Percentiles rank a stretch among this genome's conserved stretches.
These are phyloP conservation scores for Turnix velox DNA, from an alignment of 2,113 vertebrate species.

Conservation along the genomic window DNA sequence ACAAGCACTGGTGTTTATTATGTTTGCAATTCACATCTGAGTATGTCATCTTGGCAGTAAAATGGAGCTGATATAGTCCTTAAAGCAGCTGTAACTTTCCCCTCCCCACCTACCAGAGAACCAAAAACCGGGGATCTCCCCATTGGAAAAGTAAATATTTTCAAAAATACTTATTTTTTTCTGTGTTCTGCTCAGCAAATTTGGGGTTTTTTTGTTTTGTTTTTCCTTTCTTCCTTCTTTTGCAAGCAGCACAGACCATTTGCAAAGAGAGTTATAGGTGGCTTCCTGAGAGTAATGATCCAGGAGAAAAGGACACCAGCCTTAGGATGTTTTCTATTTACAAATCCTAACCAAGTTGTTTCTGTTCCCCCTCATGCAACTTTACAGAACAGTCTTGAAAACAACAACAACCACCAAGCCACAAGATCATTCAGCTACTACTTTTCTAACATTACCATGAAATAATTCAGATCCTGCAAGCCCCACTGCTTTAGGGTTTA, in stretches of 20 bases:
- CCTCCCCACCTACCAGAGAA: neutral
- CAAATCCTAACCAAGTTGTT: neutral
- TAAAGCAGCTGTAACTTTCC: neutral
- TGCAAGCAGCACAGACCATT: neutral
- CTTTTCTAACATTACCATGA: neutral
- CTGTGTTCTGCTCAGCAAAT: neutral
- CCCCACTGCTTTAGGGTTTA: neutral
- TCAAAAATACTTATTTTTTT: neutral
- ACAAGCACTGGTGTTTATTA: neutral
- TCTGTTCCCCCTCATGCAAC: neutral
- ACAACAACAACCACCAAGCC: conserved; percentile 14
- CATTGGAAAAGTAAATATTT: neutral
- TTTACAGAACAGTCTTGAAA: neutral
- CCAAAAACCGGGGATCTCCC: neutral
- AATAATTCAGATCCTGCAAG: neutral
- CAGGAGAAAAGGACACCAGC: neutral
- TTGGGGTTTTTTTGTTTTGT: accelerated
- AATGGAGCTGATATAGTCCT: neutral
- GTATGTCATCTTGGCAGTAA: neutral
- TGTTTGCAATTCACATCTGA: neutral
- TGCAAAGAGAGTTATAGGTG: neutral
- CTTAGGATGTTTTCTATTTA: neutral
- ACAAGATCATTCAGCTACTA: neutral
- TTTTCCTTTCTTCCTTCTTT: neutral
- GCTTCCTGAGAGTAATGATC: neutral